These are phyloP conservation scores for Pygoscelis adeliae DNA, from an alignment of 2,113 vertebrate genomes.

Conservation along the genomic window DNA sequence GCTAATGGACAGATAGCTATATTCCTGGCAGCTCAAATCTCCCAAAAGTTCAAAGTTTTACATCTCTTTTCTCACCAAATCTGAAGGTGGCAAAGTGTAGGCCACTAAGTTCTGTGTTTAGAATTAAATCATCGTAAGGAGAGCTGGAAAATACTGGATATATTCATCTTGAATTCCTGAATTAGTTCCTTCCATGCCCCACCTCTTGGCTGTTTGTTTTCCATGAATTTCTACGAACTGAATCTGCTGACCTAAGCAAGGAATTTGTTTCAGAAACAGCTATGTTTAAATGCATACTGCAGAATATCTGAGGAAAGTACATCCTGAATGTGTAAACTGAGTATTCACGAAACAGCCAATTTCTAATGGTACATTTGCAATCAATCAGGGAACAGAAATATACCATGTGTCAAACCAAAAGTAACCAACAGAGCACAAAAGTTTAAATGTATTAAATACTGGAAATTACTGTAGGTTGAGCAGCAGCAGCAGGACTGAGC, in stretches of 20 bases:
- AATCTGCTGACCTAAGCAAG: conserved; percentile 33
- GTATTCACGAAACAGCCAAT: not conserved
- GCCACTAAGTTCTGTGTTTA: not conserved
- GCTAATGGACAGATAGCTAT: not conserved
- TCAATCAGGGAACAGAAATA: conserved; percentile 41
- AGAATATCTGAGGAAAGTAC: conserved; percentile 15
- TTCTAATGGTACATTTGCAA: conserved; percentile 31
- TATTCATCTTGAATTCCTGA: not conserved
- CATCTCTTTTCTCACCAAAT: not conserved
- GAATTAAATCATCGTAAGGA: not conserved
- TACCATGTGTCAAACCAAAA: conserved; percentile 31
- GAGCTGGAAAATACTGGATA: not conserved
- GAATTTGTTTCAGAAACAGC: conserved; percentile 46
- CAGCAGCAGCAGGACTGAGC: not conserved
- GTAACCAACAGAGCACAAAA: not conserved
- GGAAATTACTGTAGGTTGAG: not conserved
- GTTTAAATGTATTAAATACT: conserved; percentile 1
- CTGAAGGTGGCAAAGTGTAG: not conserved
- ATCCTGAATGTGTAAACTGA: conserved; percentile 35
- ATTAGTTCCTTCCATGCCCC: conserved; percentile 3
- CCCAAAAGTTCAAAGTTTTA: not conserved
- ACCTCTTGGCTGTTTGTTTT: conserved; percentile 30
- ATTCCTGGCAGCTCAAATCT: not conserved
- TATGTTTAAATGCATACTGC: not conserved
- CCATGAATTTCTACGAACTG: not conserved